phyloP scores from a whole-genome alignment of 2,888 invertebrate genomes.

The Leptinotarsa haldemani region DNA sequence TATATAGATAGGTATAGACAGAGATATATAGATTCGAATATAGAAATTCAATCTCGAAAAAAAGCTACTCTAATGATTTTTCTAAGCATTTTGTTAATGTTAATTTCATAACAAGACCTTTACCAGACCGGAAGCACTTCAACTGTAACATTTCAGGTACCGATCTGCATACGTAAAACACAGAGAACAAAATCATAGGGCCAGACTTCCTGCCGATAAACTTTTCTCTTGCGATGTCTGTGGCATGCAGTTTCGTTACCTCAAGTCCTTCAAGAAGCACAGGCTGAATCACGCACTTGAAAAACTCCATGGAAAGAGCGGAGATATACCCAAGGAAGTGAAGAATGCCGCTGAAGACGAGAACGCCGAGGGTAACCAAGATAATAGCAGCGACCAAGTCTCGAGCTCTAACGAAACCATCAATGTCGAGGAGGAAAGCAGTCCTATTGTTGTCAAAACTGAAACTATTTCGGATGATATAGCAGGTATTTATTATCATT shows the following conservation, averaged over 20 bases:
- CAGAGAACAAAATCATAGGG: constrained; percentile 89
- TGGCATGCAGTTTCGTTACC: constrained; percentile 90
- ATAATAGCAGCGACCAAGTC: constrained; percentile 63
- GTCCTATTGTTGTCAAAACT: constrained; percentile 52
- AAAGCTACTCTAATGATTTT: no score
- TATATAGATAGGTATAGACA: no score
- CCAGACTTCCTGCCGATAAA: constrained; percentile 88
- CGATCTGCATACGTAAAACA: constrained; percentile 87
- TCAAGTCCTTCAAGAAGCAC: constrained; percentile 91
- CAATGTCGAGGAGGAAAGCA: constrained; percentile 66
- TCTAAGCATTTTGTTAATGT: no score
- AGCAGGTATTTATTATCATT: constrained; percentile 30
- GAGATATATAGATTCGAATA: no score
- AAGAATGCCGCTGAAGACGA: constrained; percentile 37
- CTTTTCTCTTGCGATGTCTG: constrained; percentile 92
- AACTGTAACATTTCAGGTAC: constrained; percentile 26
- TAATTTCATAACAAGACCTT: background rate
- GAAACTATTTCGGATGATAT: constrained; percentile 51
- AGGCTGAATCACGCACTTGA: constrained; percentile 88
- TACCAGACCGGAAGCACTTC: background rate
- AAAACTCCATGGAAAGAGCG: constrained; percentile 78
- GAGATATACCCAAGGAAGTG: constrained; percentile 50
- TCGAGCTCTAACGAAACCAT: constrained; percentile 65
- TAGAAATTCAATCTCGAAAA: no score
- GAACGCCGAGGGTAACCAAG: constrained; percentile 42